Evolutionary conservation across 92 coral and sea anemone species (phyloP), one percentile per base, ranked within the genome.

Genomic region (Meandrina meandrites): DNA sequence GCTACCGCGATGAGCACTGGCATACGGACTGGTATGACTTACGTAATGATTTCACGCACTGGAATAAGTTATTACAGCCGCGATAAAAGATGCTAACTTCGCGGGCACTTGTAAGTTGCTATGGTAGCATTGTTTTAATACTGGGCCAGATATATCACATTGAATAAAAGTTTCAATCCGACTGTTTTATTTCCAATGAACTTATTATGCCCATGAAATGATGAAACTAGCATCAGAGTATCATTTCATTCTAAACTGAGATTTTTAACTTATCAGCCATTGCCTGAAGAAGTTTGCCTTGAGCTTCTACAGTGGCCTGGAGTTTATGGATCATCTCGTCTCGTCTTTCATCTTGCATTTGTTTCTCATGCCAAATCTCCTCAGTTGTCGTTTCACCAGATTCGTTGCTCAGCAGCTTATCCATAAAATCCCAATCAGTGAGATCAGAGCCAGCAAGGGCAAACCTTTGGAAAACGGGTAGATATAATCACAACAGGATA

Each of bases 231-330:
- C 45, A 40, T 6, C 2, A 40, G 45, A 40, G 45, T 40, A 40
- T n/a, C n/a, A n/a, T 40, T 40, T 40, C 6, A 2, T 40, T 2
- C 6, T 40, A 2, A 11, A 56, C 40, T 17, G 72, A 22, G 10
- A 84, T 84, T n/a, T 75, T 56, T 21, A 84, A 58, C 14, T 45
- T 75, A 3, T 84, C 81, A 57, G 95, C 97, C 76, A 94, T 90
- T 4, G 93, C 91, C 50, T 79, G 83, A 28, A 94, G 92, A 62
- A 94, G 84, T 81, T 84, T 80, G 75, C 90, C 88, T 75, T 94
- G 97, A 51, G 94, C 89, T 76, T 94, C 94, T 51, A 94, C 64
- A 31, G 88, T 79, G 36, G 84, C 58, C 79, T 75, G 88, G 27
- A 84, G 88, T 76, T 75, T 84, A 0, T 58, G 22, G 0, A 75